These are phyloP conservation scores for Erythrolamprus reginae DNA, from an alignment of 2,113 vertebrate species.

Conservation along the genomic window DNA sequence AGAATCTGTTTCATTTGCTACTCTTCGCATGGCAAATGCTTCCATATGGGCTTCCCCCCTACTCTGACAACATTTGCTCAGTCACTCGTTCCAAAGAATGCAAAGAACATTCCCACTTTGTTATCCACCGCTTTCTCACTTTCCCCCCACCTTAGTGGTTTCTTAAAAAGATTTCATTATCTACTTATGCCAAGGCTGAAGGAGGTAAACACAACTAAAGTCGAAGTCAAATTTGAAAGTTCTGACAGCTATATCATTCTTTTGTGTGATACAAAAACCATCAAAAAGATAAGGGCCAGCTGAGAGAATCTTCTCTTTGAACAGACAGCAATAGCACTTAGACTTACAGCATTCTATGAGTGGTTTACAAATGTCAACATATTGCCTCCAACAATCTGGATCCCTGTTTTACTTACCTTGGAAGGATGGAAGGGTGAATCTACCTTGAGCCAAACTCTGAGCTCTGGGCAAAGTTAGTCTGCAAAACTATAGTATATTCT, in stretches of 20 bases:
- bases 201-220: background rate
- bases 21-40: background rate
- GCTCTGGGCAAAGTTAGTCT: background rate
- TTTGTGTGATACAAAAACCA: background rate
- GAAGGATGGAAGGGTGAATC: background rate
- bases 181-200: background rate
- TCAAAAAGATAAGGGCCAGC: background rate
- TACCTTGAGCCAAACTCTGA: background rate
- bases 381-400: background rate
- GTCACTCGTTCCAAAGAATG: background rate
- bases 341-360: background rate
- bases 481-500: background rate
- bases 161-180: background rate
- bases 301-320: background rate
- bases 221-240: background rate
- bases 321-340: background rate
- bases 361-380: background rate
- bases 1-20: background rate
- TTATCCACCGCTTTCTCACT: background rate
- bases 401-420: background rate
- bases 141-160: background rate
- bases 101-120: background rate
- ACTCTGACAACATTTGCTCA: background rate
- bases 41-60: background rate
- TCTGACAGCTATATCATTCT: background rate